phyloP scores from a whole-genome alignment of 2,888 invertebrate species.

The Lochmaea capreae region DNA sequence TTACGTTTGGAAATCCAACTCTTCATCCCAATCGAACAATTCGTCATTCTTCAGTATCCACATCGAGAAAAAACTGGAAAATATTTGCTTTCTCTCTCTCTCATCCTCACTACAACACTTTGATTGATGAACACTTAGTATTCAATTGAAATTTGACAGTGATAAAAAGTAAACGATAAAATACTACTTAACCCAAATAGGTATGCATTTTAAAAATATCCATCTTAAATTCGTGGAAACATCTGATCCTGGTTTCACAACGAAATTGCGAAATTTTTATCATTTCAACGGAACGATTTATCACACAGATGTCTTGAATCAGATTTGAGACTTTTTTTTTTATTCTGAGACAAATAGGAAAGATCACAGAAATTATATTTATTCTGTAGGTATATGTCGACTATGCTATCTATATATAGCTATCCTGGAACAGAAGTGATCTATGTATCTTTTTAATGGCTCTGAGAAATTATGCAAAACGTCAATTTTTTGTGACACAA shows the following conservation, averaged over 20 bases:
- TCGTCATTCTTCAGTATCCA: slow-evolving; percentile 36
- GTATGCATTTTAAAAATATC: slow-evolving; percentile 47
- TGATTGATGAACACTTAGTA: slow-evolving; percentile 49
- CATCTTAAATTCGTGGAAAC: slow-evolving; percentile 49
- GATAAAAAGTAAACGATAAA: slow-evolving; percentile 57
- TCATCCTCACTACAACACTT: slow-evolving; percentile 28
- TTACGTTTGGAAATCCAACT: slow-evolving; percentile 17
- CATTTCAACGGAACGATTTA: slow-evolving; percentile 55
- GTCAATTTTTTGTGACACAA: too few species aligned
- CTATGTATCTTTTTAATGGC: too few species aligned
- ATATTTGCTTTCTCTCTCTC: slow-evolving; percentile 39
- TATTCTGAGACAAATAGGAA: not conserved
- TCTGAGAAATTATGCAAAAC: too few species aligned
- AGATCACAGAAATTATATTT: not conserved
- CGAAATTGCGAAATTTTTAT: slow-evolving; percentile 55
- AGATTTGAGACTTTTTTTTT: slow-evolving; percentile 35
- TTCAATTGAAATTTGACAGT: slow-evolving; percentile 54
- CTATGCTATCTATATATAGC: too few species aligned
- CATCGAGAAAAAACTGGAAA: slow-evolving; percentile 29
- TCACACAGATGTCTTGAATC: slow-evolving; percentile 47
- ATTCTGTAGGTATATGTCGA: not conserved
- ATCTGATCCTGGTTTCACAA: slow-evolving; percentile 55
- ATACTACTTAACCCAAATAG: slow-evolving; percentile 57
- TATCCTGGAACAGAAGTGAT: too few species aligned
- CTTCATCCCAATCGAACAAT: slow-evolving; percentile 36